These are phyloP conservation scores for Cryptotis parvus DNA, from an alignment of 2,113 vertebrate species.

Conservation along the genomic window DNA sequence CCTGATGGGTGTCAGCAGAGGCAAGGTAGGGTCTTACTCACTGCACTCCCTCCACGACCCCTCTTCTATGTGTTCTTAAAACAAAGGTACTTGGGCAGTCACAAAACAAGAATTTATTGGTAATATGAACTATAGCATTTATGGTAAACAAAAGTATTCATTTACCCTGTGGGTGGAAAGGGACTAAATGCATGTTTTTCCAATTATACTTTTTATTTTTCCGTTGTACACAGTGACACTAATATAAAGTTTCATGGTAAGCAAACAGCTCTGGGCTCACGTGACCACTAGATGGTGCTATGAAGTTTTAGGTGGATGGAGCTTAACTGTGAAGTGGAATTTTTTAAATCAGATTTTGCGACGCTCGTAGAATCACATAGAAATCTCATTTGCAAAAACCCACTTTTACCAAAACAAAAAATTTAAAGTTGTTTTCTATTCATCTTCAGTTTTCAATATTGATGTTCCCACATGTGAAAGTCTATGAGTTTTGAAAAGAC, in stretches of 20 bases:
- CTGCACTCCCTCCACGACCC: background rate
- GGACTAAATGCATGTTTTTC: constrained; percentile 4
- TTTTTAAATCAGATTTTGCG: constrained; percentile 4
- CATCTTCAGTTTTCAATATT: background rate
- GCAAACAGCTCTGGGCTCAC: constrained; percentile 28
- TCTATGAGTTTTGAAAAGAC: constrained; percentile 21
- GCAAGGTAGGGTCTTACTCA: no score
- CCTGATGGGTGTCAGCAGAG: no score
- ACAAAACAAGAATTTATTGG: constrained; percentile 27
- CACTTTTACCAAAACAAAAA: background rate
- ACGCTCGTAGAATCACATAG: background rate
- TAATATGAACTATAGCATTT: background rate
- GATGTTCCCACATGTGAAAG: background rate
- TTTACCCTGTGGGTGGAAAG: constrained; percentile 12
- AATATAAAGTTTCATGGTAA: background rate
- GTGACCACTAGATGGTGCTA: constrained; percentile 79
- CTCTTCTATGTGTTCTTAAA: background rate
- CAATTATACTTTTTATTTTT: background rate
- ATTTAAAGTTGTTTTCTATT: background rate
- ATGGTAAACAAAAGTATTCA: background rate
- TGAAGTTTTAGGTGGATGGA: constrained; percentile 25
- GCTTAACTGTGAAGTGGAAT: background rate
- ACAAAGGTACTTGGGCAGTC: background rate
- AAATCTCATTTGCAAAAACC: background rate
- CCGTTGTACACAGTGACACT: background rate